These are phyloP conservation scores for Dallia pectoralis DNA, from an alignment of 2,797 vertebrate species.

Conservation along the genomic window DNA sequence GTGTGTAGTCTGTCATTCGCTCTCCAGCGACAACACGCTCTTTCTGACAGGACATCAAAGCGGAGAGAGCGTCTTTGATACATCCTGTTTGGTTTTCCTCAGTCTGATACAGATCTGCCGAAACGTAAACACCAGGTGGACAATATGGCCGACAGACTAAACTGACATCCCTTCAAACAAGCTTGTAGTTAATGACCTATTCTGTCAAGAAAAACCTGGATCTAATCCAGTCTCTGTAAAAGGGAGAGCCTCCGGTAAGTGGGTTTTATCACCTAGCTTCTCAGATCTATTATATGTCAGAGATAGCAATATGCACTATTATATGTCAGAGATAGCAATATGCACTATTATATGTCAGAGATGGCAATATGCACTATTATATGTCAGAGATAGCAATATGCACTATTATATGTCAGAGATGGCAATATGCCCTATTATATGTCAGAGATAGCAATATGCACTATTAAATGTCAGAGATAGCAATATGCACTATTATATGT, in stretches of 20 bases:
- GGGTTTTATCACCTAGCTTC: slow-evolving; percentile 27
- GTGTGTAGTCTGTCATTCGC: slow-evolving; percentile 41
- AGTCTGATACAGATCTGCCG: slow-evolving; percentile 30
- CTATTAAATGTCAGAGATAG: too few species aligned
- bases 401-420: too few species aligned
- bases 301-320: neutral
- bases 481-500: too few species aligned
- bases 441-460: too few species aligned
- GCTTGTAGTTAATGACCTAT: slow-evolving; percentile 41
- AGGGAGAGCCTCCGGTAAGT: slow-evolving; percentile 18
- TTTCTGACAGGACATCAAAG: slow-evolving; percentile 62
- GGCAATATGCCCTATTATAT: too few species aligned
- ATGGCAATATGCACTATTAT: too few species aligned
- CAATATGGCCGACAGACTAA: slow-evolving; percentile 22
- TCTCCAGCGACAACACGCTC: slow-evolving; percentile 36
- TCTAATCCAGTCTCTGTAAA: slow-evolving; percentile 16
- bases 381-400: too few species aligned
- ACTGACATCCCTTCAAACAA: slow-evolving; percentile 36
- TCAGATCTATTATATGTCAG: neutral
- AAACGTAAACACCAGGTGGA: slow-evolving; percentile 67
- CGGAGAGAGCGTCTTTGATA: slow-evolving; percentile 40
- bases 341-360: too few species aligned
- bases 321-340: too few species aligned
- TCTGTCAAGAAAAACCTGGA: slow-evolving; percentile 17
- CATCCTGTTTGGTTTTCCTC: slow-evolving; percentile 42